Evolutionary conservation across 2,797 vertebrate species (phyloP).

Genomic region (Sphenodon punctatus): DNA sequence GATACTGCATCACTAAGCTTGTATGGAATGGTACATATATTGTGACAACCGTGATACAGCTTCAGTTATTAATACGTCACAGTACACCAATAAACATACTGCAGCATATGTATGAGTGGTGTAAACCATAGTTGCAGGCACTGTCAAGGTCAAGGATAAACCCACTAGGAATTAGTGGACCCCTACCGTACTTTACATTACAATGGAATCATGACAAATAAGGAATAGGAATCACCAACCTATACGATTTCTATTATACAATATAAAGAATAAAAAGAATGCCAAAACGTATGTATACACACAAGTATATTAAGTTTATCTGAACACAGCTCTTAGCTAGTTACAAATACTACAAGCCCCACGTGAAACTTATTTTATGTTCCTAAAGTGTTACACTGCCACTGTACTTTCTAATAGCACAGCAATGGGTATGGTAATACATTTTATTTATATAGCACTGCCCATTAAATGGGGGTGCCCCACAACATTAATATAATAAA

Average conservation of each 20-base stretch:
- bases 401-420: not conserved
- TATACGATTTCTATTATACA: no score
- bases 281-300: no score
- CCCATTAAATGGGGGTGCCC: no score
- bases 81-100: no score
- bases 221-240: no score
- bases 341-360: not conserved
- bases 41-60: not conserved
- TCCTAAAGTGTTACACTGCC: not conserved
- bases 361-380: conserved; percentile 17
- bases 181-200: conserved; percentile 25
- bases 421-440: no score
- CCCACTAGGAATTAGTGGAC: not conserved
- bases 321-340: not conserved
- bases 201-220: not conserved
- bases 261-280: no score
- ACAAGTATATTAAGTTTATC: not conserved
- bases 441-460: no score
- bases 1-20: not conserved
- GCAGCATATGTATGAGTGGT: not conserved
- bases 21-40: not conserved
- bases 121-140: not conserved
- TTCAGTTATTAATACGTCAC: conserved; percentile 10
- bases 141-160: not conserved
- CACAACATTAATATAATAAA: no score